A percentile compares a stretch with the other conserved stretches of the same genome.
phyloP scores from a whole-genome alignment of 2,888 invertebrate species.

The Hirtodrosophila histrioides region DNA sequence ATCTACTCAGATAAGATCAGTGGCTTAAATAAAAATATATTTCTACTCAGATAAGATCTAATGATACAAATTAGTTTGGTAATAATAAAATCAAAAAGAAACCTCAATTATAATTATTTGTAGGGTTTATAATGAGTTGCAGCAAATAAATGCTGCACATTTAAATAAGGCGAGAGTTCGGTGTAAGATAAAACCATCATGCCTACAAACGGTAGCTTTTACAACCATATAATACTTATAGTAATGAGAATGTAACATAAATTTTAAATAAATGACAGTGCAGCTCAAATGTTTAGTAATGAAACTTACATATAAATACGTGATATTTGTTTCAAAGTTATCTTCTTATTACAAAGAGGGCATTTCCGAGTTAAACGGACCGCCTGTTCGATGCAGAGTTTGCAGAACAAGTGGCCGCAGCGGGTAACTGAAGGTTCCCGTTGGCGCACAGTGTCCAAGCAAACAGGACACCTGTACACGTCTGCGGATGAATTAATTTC shows the following conservation, averaged over 20 bases:
- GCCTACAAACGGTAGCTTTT: too few relatives aligned
- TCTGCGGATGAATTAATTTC: background rate
- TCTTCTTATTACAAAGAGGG: slow-evolving; percentile 74
- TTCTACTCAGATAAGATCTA: too few relatives aligned
- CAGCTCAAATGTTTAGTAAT: background rate
- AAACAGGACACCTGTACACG: slow-evolving; percentile 72
- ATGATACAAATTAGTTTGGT: too few relatives aligned
- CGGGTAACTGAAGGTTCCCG: slow-evolving; percentile 68
- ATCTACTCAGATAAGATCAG: too few relatives aligned
- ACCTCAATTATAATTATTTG: too few relatives aligned
- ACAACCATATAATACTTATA: too few relatives aligned
- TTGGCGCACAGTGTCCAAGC: slow-evolving; percentile 61
- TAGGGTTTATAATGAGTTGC: too few relatives aligned
- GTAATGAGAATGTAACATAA: background rate
- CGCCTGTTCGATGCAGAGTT: slow-evolving; percentile 58
- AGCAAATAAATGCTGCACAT: too few relatives aligned
- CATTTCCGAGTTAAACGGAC: slow-evolving; percentile 61
- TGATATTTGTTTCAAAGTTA: slow-evolving; percentile 33
- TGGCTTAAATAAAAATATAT: too few relatives aligned
- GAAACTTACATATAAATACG: slow-evolving; percentile 67
- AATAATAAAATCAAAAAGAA: too few relatives aligned
- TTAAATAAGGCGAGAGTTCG: too few relatives aligned
- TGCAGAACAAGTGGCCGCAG: slow-evolving; percentile 78
- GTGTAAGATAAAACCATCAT: too few relatives aligned
- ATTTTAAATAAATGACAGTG: background rate